phyloP scores from a whole-genome alignment of 23 tunicate species.

The Phallusia fumigata region DNA sequence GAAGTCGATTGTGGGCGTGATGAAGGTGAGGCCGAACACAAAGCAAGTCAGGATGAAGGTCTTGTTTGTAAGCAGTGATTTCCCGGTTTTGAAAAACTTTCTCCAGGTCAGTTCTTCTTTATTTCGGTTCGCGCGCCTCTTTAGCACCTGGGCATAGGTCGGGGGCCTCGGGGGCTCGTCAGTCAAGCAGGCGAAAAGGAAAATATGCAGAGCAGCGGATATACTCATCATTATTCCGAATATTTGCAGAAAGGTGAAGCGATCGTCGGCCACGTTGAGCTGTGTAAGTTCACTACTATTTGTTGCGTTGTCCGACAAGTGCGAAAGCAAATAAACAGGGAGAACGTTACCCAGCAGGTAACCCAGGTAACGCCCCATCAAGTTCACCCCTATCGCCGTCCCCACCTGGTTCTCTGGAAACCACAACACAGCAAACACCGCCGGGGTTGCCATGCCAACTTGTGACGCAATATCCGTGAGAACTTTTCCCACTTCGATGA shows the following conservation, averaged over 20 bases:
- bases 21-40: not conserved
- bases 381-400: not conserved
- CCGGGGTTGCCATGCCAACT: not conserved
- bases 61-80: not conserved
- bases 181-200: not conserved
- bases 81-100: not conserved
- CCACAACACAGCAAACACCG: not conserved
- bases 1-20: not conserved
- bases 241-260: not conserved
- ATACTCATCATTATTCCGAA: not conserved
- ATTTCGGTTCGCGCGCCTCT: not conserved
- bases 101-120: not conserved
- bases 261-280: not conserved
- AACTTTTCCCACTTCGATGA: not conserved
- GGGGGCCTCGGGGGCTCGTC: not conserved
- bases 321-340: not conserved
- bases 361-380: constrained; percentile 1
- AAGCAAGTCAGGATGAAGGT: not conserved
- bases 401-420: constrained; percentile 3
- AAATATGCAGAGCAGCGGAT: not conserved
- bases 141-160: not conserved
- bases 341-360: not conserved
- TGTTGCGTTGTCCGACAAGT: not conserved
- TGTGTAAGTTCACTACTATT: not conserved
- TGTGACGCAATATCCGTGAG: not conserved